phyloP scores from a whole-genome alignment of 2,113 vertebrate genomes.

The Rhinolophus ferrumequinum region DNA sequence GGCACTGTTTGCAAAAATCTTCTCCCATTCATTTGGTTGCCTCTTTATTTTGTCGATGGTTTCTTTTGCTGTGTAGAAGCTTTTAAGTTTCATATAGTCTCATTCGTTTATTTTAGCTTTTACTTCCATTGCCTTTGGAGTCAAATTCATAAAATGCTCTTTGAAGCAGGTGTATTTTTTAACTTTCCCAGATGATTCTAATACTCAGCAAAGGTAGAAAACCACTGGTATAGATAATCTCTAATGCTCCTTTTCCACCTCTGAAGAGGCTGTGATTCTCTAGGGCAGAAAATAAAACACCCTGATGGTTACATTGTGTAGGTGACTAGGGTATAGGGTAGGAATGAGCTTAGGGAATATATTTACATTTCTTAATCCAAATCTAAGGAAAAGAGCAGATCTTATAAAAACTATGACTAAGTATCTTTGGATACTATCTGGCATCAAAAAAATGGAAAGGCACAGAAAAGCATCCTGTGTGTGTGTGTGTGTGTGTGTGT shows the following conservation, averaged over 20 bases:
- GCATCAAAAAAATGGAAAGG: background rate
- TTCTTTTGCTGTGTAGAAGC: no score
- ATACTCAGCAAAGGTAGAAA: background rate
- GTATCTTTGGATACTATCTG: background rate
- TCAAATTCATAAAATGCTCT: no score
- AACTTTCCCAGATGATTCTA: background rate
- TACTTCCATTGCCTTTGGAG: no score
- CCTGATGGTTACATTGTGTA: background rate
- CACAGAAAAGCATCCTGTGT: background rate
- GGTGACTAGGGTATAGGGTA: background rate
- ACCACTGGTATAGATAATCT: background rate
- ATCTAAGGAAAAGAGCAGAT: constrained; percentile 24
- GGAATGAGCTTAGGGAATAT: background rate
- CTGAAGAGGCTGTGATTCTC: background rate
- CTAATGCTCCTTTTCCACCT: background rate
- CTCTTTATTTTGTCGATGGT: no score
- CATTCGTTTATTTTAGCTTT: no score
- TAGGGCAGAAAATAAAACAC: background rate
- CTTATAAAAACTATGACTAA: background rate
- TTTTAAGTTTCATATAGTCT: no score
- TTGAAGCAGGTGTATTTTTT: no score
- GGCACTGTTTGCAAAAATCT: no score
- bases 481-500: background rate
- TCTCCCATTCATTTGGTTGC: no score
- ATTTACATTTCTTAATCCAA: background rate